Conservation (phyloP, 2,888 invertebrate species). For the Belgica antarctica region DNA sequence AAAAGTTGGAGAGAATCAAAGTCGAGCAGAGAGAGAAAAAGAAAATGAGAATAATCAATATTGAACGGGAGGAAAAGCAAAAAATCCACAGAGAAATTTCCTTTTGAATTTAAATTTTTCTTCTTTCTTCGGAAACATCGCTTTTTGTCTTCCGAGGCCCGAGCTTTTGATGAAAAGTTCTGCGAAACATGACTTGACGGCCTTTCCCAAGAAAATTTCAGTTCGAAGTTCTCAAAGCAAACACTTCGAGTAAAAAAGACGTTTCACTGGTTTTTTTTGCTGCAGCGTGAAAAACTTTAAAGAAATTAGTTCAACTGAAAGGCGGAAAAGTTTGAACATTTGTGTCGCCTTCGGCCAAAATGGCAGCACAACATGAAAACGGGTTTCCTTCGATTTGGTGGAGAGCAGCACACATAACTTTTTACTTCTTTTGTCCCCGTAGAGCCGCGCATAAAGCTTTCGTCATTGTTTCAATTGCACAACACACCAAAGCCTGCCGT, state of each 20-base stretch:
- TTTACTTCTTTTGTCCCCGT: background rate
- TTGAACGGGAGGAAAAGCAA: conserved; percentile 6
- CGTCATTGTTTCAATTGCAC: background rate
- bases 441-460: background rate
- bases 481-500: no score
- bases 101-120: conserved; percentile 17
- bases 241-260: background rate
- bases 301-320: no score
- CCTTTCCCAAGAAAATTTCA: no score
- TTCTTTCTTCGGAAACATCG: no score
- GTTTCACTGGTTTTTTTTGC: no score
- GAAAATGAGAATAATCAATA: conserved; percentile 35
- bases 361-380: conserved; percentile 30
- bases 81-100: background rate
- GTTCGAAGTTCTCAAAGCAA: no score
- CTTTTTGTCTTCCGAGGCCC: no score
- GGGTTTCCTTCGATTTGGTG: background rate
- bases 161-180: no score
- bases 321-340: background rate
- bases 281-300: no score
- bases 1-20: conserved; percentile 23
- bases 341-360: conserved; percentile 7
- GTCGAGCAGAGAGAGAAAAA: conserved; percentile 21
- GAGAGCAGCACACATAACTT: background rate
- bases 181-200: no score